A percentile compares a stretch with the other conserved stretches of the same genome.
Conservation (phyloP, 2,113 vertebrate species). For the Loxodonta africana region DNA sequence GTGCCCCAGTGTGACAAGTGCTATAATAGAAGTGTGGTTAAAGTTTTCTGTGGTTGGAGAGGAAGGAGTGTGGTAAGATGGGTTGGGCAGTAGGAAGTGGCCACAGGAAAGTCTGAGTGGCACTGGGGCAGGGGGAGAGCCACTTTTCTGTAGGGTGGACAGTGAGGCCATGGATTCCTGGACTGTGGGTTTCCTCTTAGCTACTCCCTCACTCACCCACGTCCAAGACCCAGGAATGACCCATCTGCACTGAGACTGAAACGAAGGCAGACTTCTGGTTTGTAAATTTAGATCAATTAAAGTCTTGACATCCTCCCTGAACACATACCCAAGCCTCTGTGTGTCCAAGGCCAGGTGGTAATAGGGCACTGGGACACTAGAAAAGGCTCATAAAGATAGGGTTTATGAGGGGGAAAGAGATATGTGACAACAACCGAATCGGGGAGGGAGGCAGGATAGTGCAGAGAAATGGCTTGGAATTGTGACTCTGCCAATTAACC, state of each 20-base stretch:
- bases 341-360: neutral
- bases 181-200: neutral
- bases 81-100: conserved; percentile 10
- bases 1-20: too few species aligned
- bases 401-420: neutral
- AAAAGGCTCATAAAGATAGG: neutral
- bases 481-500: neutral
- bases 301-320: neutral
- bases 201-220: too few species aligned
- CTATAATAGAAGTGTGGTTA: neutral
- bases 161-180: neutral
- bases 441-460: neutral
- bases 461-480: neutral
- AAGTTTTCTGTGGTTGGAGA: conserved; percentile 21
- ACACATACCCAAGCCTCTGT: neutral
- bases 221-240: neutral
- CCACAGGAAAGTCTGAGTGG: neutral
- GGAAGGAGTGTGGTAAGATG: neutral
- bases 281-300: neutral
- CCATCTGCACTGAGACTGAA: neutral
- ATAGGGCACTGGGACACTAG: neutral
- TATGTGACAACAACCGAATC: neutral
- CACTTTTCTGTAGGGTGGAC: neutral
- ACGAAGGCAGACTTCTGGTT: neutral
- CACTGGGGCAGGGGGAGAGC: neutral